A percentile compares a stretch with the other conserved stretches of the same genome.
phyloP scores from a whole-genome alignment of 2,113 vertebrate genomes.

The Polypterus senegalus region DNA sequence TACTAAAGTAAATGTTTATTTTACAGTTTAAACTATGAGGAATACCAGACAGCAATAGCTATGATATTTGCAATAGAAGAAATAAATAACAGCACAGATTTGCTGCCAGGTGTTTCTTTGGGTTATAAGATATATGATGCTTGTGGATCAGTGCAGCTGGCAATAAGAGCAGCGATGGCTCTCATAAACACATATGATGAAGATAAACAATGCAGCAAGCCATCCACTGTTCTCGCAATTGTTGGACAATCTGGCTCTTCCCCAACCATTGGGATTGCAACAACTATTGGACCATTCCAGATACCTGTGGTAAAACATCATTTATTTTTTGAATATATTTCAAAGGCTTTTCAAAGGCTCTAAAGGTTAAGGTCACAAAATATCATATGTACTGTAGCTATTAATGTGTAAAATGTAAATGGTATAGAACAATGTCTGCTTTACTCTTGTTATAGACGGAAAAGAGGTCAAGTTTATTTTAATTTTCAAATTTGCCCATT shows the following conservation, averaged over 20 bases:
- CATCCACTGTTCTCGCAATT: conserved; percentile 40
- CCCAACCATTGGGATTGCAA: conserved; percentile 50
- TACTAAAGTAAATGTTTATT: neutral
- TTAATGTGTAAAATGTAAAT: too few species aligned
- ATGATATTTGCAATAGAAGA: conserved; percentile 58
- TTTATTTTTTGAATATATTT: neutral
- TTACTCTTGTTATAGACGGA: too few species aligned
- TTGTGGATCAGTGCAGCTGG: conserved; percentile 48
- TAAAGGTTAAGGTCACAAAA: neutral
- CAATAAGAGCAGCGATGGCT: conserved; percentile 44
- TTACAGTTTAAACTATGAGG: conserved; percentile 7
- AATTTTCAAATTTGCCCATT: too few species aligned
- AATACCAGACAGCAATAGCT: conserved; percentile 46
- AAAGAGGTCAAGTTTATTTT: too few species aligned
- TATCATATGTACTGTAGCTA: too few species aligned
- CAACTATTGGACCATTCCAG: conserved; percentile 45
- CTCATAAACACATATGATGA: conserved; percentile 39
- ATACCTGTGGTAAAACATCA: conserved; percentile 50
- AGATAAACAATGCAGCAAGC: conserved; percentile 26
- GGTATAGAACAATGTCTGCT: too few species aligned
- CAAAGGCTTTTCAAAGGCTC: neutral
- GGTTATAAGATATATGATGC: conserved; percentile 56
- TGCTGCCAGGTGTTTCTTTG: conserved; percentile 41
- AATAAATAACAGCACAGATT: conserved; percentile 51
- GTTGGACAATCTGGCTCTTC: conserved; percentile 55